phyloP scores from a whole-genome alignment of 2,888 invertebrate genomes.

The Euclidia mi region DNA sequence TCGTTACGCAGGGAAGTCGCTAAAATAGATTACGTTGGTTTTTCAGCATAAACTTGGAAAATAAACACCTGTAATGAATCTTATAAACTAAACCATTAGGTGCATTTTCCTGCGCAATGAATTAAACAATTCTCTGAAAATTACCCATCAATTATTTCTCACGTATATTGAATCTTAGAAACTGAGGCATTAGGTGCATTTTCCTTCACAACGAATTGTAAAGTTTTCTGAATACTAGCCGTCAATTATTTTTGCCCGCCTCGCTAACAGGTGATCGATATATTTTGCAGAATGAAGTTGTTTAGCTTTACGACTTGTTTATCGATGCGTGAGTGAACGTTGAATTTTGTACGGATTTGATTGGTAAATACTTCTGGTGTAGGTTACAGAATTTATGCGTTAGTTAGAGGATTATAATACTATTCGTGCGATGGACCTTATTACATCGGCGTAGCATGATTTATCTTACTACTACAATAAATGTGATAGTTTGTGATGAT shows the following conservation, averaged over 20 bases:
- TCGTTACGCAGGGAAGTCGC: conserved; percentile 56
- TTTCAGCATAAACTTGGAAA: conserved; percentile 30
- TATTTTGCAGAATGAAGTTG: conserved; percentile 33
- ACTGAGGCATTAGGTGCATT: conserved; percentile 14
- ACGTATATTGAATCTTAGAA: conserved; percentile 26
- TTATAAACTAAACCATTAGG: conserved; percentile 17
- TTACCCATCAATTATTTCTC: conserved; percentile 20
- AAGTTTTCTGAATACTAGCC: too few species aligned
- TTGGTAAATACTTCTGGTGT: neutral
- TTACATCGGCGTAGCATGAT: too few species aligned
- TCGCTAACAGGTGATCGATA: conserved; percentile 45
- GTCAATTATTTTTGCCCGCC: conserved; percentile 27
- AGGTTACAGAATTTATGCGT: too few species aligned
- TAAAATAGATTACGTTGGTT: conserved; percentile 63
- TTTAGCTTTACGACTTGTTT: conserved; percentile 28
- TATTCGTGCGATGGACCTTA: too few species aligned
- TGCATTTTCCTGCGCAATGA: conserved; percentile 16
- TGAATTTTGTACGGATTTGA: neutral
- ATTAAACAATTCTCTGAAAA: neutral
- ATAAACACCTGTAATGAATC: conserved; percentile 24
- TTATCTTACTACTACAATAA: too few species aligned
- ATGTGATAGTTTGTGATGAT: too few species aligned
- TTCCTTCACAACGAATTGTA: conserved; percentile 9
- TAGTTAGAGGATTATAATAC: too few species aligned
- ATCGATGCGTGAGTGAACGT: conserved; percentile 31